Base-by-base conservation (phyloP, 2,113 vertebrate species). In the Eolophus roseicapilla region DNA sequence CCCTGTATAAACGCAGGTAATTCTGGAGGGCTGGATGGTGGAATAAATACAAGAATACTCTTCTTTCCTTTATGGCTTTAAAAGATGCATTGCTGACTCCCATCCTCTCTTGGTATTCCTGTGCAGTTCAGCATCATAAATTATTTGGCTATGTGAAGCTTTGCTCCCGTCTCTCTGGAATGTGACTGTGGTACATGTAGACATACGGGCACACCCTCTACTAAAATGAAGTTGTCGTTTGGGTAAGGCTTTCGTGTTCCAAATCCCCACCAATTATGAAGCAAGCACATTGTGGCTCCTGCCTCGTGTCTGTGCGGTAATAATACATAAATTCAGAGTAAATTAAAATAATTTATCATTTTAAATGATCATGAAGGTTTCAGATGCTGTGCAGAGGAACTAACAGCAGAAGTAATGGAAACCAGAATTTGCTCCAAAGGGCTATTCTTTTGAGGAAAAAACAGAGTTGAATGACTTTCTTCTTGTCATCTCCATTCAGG, bases 291-390 rank as follows among this genome's bases (percentile, higher is more conserved):
- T 90, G 59, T 43, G 82, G 90, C 7, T 33, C 81, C 92, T 39
- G 90, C 86, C 62, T 89, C 64, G 73, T 82, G 65, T 86, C 75
- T 92, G 60, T 35, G 52, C 16, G 4, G 91, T 83, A 94, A 93
- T 93, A 96, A 95, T 78, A 89, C 90, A 95, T 94, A 93, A 73
- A 93, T 93, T 77, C 91, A 29, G 73, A 1, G 27, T 29, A 90
- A 93, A 94, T 95, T 75, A 93, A 94, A 96, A 94, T 93, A 92
- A 96, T 94, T 94, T 87, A 95, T 96, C 86, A 90, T 93, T 88
- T 77, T 70, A 85, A 94, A 83, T 1, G 41, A 88, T 82, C 7
- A 17, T 2, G 37, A 93, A 35, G 16, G 85, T 81, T 96, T 96
- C 75, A 74, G 85, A 67, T 46, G 75, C 10, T 76, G 11, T n/a